Evolutionary conservation across 1,140 invertebrate genomes (phyloP).

Genomic region (Aphelinus atriplicis): DNA sequence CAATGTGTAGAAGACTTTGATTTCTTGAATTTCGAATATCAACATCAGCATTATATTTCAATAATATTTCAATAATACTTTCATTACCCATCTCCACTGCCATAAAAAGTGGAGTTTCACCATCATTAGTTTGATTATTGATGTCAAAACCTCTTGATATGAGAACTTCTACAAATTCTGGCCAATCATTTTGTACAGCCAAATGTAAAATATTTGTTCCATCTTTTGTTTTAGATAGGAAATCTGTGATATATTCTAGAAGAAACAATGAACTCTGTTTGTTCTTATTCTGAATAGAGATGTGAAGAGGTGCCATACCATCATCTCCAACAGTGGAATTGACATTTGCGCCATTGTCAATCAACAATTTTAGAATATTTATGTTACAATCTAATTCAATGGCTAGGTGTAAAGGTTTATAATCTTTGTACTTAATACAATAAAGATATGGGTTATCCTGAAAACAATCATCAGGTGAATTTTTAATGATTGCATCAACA

Average conservation of each 20-base stretch:
- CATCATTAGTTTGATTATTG: constrained; percentile 1
- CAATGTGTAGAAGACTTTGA: constrained; percentile 25
- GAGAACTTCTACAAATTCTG: constrained; percentile 5
- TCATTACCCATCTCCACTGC: constrained; percentile 2
- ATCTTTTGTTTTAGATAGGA: constrained; percentile 4
- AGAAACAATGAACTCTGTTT: constrained; percentile 6
- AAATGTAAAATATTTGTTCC: constrained; percentile 22
- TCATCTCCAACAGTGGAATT: background rate
- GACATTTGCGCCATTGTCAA: constrained; percentile 3
- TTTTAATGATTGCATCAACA: background rate
- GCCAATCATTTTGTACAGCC: constrained; percentile 17
- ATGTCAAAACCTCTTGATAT: background rate
- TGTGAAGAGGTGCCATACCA: constrained; percentile 9
- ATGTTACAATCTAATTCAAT: background rate
- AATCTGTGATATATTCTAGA: constrained; percentile 5
- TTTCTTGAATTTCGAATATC: constrained; percentile 14
- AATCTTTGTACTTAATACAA: background rate
- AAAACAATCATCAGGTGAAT: background rate
- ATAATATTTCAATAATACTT: background rate
- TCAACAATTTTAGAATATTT: constrained; percentile 12
- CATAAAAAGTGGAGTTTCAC: constrained; percentile 8
- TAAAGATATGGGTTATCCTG: background rate
- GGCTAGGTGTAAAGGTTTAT: constrained; percentile 18
- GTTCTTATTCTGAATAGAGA: constrained; percentile 14
- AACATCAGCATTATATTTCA: constrained; percentile 18